Conservation (phyloP, 2,113 vertebrate species). For the Catharus minimus region DNA sequence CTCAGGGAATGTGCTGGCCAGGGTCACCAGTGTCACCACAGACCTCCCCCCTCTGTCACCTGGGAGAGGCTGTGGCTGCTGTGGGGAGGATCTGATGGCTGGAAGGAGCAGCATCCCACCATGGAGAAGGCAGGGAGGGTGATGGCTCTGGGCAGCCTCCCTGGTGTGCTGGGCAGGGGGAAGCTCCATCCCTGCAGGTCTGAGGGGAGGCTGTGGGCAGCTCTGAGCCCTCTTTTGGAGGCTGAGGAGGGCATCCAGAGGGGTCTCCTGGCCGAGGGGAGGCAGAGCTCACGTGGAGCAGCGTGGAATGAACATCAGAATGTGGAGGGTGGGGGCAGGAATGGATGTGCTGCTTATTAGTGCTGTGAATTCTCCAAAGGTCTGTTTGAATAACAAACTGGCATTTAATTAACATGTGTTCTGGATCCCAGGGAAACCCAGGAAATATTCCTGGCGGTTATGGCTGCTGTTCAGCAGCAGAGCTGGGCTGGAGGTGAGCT, state of each 20-base stretch:
- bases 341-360: background rate
- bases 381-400: slow-evolving; percentile 15
- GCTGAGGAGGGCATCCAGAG: background rate
- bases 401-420: background rate
- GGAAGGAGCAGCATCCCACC: accelerated
- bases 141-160: background rate
- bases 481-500: background rate
- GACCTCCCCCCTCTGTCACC: background rate
- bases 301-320: accelerated
- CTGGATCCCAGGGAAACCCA: slow-evolving; percentile 1
- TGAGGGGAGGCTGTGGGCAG: background rate
- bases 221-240: background rate
- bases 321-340: background rate
- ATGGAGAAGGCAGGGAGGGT: background rate
- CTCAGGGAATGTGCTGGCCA: background rate
- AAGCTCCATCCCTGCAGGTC: background rate
- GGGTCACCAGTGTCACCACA: background rate
- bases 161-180: background rate
- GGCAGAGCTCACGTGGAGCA: accelerated
- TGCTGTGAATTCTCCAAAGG: background rate
- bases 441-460: background rate
- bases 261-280: background rate
- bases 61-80: background rate
- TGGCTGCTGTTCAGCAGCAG: background rate
- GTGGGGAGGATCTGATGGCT: background rate